These are phyloP conservation scores for Mormyrops attenuatus DNA, from an alignment of 2,797 vertebrate species.

Conservation along the genomic window DNA sequence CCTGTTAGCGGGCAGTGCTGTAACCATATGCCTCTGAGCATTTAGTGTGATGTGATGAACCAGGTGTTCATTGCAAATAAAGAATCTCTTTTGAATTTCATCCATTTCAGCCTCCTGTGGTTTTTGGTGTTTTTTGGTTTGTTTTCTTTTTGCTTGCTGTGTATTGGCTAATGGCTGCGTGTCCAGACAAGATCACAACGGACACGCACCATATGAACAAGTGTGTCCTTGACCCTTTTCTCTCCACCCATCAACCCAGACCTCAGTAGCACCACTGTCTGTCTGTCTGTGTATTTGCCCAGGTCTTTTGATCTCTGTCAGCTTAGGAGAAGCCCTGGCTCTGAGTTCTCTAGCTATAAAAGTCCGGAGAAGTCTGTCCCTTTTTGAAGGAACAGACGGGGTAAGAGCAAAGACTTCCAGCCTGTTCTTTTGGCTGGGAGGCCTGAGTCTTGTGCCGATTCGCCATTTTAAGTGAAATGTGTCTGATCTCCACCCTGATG, in stretches of 20 bases:
- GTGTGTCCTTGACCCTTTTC: neutral
- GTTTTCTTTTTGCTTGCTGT: neutral
- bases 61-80: constrained; percentile 26
- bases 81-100: constrained; percentile 18
- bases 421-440: constrained; percentile 32
- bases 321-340: constrained; percentile 23
- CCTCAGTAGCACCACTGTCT: constrained; percentile 1
- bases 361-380: constrained; percentile 29
- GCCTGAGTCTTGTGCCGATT: constrained; percentile 20
- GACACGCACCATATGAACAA: neutral
- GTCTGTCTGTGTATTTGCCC: constrained; percentile 19
- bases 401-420: constrained; percentile 37
- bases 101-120: constrained; percentile 21
- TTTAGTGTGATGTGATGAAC: constrained; percentile 13
- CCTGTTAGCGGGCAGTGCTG: neutral
- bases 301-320: constrained; percentile 25
- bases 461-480: neutral
- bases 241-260: neutral
- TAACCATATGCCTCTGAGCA: neutral
- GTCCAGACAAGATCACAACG: neutral
- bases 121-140: constrained; percentile 6
- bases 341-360: constrained; percentile 27
- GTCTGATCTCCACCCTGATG: neutral
- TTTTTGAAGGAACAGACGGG: constrained; percentile 16
- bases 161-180: neutral